phyloP scores from a whole-genome alignment of 2,888 invertebrate species.

The Melieria omissa region DNA sequence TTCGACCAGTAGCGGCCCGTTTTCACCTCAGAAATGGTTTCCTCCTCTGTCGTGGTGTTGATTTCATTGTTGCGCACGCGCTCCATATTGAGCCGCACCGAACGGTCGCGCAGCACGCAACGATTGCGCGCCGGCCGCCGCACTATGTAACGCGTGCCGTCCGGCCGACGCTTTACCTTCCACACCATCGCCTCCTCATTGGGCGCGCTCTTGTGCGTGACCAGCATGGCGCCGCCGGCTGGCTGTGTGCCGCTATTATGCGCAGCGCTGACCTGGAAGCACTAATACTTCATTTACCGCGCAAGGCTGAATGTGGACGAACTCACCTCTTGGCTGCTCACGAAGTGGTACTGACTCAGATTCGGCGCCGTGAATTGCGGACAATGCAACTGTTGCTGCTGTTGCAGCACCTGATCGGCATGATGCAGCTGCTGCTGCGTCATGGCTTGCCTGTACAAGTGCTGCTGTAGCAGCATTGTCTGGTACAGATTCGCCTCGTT shows the following conservation, averaged over 20 bases:
- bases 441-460: slow-evolving; percentile 69
- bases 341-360: slow-evolving; percentile 72
- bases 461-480: slow-evolving; percentile 77
- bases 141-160: slow-evolving; percentile 81
- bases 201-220: slow-evolving; percentile 26
- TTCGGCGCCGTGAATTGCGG: slow-evolving; percentile 70
- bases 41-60: slow-evolving; percentile 81
- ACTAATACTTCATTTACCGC: slow-evolving; percentile 30
- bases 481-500: slow-evolving; percentile 76
- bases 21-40: slow-evolving; percentile 81
- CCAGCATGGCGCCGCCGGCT: neutral
- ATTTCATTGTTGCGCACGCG: slow-evolving; percentile 58
- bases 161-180: slow-evolving; percentile 81
- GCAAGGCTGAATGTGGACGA: neutral
- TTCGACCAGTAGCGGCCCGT: slow-evolving; percentile 80
- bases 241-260: slow-evolving; percentile 25
- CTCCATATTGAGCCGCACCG: slow-evolving; percentile 73
- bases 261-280: slow-evolving; percentile 37
- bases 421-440: slow-evolving; percentile 51
- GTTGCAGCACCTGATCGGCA: slow-evolving; percentile 21
- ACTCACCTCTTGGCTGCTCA: slow-evolving; percentile 70
- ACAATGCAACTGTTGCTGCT: slow-evolving; percentile 45
- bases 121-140: slow-evolving; percentile 76
- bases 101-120: slow-evolving; percentile 72
- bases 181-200: slow-evolving; percentile 71